A percentile compares a stretch with the other conserved stretches of the same genome.
phyloP scores from a whole-genome alignment of 1,140 invertebrate genomes.

The Sminthurinus signatus region DNA sequence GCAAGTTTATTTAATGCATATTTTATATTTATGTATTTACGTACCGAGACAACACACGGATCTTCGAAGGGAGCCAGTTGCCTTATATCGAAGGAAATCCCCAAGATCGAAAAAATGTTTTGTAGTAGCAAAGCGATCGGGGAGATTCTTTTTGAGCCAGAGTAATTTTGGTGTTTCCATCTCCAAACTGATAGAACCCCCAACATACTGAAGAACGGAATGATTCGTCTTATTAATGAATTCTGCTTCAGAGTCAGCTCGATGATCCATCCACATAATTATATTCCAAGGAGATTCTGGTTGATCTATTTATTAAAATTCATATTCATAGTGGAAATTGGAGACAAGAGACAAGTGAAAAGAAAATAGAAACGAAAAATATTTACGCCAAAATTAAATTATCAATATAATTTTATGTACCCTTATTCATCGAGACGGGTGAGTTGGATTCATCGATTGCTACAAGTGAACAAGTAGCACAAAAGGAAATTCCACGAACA shows the following conservation, averaged over 20 bases:
- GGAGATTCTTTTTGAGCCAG: constrained; percentile 81
- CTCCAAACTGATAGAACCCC: constrained; percentile 85
- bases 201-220: constrained; percentile 73
- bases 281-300: constrained; percentile 63
- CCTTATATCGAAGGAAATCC: constrained; percentile 89
- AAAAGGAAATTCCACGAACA: constrained; percentile 84
- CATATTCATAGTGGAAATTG: background rate
- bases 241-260: constrained; percentile 72
- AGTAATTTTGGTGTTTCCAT: constrained; percentile 94
- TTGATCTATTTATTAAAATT: background rate
- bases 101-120: constrained; percentile 83
- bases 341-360: background rate
- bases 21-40: no score
- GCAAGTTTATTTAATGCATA: no score
- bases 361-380: no score
- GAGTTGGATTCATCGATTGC: constrained; percentile 62
- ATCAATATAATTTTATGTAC: no score
- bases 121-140: constrained; percentile 53
- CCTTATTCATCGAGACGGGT: constrained; percentile 64
- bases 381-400: no score
- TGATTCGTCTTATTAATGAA: constrained; percentile 73
- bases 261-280: constrained; percentile 96
- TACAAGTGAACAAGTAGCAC: constrained; percentile 92
- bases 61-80: constrained; percentile 56
- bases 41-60: constrained; percentile 85